phyloP scores from a whole-genome alignment of 2,113 vertebrate species.

The Sarotherodon lohbergeri region DNA sequence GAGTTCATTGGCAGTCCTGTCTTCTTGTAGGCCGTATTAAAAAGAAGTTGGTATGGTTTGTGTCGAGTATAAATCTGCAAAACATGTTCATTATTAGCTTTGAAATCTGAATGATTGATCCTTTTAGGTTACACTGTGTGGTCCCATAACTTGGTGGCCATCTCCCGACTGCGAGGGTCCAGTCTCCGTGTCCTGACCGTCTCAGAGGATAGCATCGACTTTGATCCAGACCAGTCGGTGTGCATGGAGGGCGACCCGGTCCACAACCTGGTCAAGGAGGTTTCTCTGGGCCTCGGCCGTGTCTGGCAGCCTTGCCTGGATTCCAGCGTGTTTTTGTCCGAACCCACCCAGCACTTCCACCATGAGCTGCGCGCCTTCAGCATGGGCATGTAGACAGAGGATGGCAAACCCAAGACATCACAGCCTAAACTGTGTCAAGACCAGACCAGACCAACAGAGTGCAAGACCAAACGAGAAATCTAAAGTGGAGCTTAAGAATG shows the following conservation, averaged over 20 bases:
- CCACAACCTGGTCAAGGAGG: slow-evolving; percentile 95
- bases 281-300: slow-evolving; percentile 89
- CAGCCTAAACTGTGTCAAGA: slow-evolving; percentile 25
- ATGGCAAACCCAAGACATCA: background rate
- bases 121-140: slow-evolving; percentile 90
- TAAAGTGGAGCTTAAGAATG: background rate
- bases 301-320: slow-evolving; percentile 93
- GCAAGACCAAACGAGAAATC: background rate
- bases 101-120: background rate
- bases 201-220: slow-evolving; percentile 97
- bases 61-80: accelerated
- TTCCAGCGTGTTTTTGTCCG: slow-evolving; percentile 87
- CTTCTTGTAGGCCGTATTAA: background rate
- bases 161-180: slow-evolving; percentile 93
- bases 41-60: background rate
- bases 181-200: slow-evolving; percentile 89
- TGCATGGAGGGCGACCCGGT: slow-evolving; percentile 92
- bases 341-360: slow-evolving; percentile 95
- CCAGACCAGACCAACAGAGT: slow-evolving; percentile 34
- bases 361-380: slow-evolving; percentile 96
- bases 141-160: slow-evolving; percentile 97
- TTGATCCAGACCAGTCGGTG: slow-evolving; percentile 89
- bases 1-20: background rate
- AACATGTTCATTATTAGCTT: background rate
- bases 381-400: slow-evolving; percentile 82